Evolutionary conservation across 2,888 invertebrate genomes (phyloP), one percentile per base, ranked within the genome.

Genomic region (Lampropteryx suffumata): DNA sequence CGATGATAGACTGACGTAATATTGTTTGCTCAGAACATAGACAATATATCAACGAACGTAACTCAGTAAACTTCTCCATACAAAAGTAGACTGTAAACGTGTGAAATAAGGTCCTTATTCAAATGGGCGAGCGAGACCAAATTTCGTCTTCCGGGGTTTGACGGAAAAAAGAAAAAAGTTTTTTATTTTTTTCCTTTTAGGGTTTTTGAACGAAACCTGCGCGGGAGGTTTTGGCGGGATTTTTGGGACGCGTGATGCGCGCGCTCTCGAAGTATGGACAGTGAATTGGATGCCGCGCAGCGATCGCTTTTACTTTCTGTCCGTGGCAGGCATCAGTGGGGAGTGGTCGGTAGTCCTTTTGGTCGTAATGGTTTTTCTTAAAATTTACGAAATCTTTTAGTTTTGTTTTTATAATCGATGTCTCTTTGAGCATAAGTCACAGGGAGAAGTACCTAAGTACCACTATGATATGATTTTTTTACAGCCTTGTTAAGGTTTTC

Each of bases 281-380:
- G 79, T 88, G 87, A 78, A 76, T 73, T 76, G 74, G 69, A 64
- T 68, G 71, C 67, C 64, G 69, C 65, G 67, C 64, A 58, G 72
- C 76, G 65, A 64, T 67, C 76, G 84, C 88, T 89, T 89, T 89
- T 89, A 88, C 89, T 88, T 89, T 89, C 84, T 76, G 58, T 41
- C 73, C 65, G 67, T 66, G 71, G 48, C n/a, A n/a, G n/a, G n/a
- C 52, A 59, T 69, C 85, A 88, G 88, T 85, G 88, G 87, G 88
- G 88, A 82, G 75, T 71, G 62, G 41, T 55, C 61, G 49, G 27
- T 56, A 43, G 50, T 55, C 56, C 57, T 62, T 24, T 54, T 28
- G 30, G n/a, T 40, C 37, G 26, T 43, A 30, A 46, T 42, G 28
- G n/a, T 11, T 50, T 35, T 41, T n/a, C n/a, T n/a, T n/a, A n/a